Evolutionary conservation across 2,888 invertebrate genomes (phyloP), one percentile per base, ranked within the genome.

Genomic region (Thalpophila matura): DNA sequence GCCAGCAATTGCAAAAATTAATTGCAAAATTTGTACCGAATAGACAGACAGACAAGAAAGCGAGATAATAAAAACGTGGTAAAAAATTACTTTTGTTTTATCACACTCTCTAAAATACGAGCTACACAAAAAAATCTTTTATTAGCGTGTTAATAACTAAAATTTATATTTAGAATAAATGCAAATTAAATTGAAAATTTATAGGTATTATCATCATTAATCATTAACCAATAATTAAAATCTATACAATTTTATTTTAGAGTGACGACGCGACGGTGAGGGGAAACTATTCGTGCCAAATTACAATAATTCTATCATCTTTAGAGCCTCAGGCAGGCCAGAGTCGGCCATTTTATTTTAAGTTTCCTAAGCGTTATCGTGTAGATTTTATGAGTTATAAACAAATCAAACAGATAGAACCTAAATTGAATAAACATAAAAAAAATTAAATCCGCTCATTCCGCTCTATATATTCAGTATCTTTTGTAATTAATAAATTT

Each of bases 201-300:
- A n/a, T n/a, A n/a, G n/a, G n/a, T n/a, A n/a, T n/a, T 49, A 63
- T 42, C 22, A 38, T 40, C 47, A 77, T 68, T 35, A 73, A 75
- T 75, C 63, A 75, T 27, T 18, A 33, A 62, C 58, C 31, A 51
- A 68, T 73, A 51, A 68, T 73, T 59, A 67, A 40, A 46, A 63
- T 54, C 6, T 0, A 18, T 40, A 46, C 3, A 38, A 38, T 42
- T 49, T 43, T 26, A 22, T 45, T 31, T 38, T 50, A 33, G 29
- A 2, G 24, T 40, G 47, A 31, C 16, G 26, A 10, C 29, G 24
- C 35, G 47, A 31, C 16, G 26, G n/a, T 33, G 10, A 27, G 20
- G 33, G 35, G 14, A 26, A 45, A 12, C 14, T 6, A 43, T 33
- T 26, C 31, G 50, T 51, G 46, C n/a, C 40, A 57, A 40, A 60